phyloP scores from a whole-genome alignment of 2,113 vertebrate genomes.

The Pomatostomus ruficeps region DNA sequence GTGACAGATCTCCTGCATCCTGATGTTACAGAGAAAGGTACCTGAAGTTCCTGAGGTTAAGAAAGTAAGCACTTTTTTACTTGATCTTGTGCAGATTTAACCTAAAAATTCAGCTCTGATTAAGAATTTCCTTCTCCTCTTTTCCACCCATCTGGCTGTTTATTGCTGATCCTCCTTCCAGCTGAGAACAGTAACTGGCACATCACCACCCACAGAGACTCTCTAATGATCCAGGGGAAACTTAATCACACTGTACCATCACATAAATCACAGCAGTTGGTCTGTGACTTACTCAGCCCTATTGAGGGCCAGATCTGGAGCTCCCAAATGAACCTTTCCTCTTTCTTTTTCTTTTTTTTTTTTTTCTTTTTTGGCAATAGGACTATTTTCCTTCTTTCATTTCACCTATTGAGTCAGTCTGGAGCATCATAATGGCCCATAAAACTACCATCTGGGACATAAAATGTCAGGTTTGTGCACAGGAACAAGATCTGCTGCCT shows the following conservation, averaged over 20 bases:
- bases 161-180: conserved; percentile 36
- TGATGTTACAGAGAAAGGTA: neutral
- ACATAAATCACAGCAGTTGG: conserved; percentile 12
- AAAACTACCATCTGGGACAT: conserved; percentile 25
- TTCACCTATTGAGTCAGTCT: neutral
- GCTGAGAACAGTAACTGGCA: conserved; percentile 34
- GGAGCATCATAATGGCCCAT: neutral
- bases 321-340: neutral
- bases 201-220: conserved; percentile 7
- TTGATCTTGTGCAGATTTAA: neutral
- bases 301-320: neutral
- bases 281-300: neutral
- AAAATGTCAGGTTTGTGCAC: neutral
- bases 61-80: neutral
- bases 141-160: neutral
- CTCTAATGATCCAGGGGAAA: conserved; percentile 28
- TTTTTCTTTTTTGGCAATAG: neutral
- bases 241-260: conserved; percentile 13
- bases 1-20: neutral
- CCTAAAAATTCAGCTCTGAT: neutral
- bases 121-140: neutral
- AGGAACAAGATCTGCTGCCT: neutral
- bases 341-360: neutral
- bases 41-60: neutral
- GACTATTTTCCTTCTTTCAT: neutral